phyloP scores from a whole-genome alignment of 2,888 invertebrate genomes.

The Orchestes rusci region DNA sequence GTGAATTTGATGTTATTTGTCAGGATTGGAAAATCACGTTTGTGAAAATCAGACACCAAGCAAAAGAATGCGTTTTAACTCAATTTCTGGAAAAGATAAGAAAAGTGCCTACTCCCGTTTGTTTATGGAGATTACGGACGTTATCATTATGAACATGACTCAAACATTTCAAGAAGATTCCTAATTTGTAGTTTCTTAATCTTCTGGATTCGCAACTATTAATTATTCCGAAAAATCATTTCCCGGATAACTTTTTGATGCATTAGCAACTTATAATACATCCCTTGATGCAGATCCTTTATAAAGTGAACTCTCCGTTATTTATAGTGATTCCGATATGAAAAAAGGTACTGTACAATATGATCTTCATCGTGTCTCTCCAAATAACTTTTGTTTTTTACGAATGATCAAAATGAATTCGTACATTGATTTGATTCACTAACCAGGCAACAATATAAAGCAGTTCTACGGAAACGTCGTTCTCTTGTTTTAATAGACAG shows the following conservation, averaged over 20 bases:
- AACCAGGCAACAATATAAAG: constrained; percentile 17
- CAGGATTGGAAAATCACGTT: neutral
- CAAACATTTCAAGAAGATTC: constrained; percentile 10
- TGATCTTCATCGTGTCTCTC: neutral
- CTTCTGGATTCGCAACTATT: neutral
- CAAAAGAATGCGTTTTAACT: neutral
- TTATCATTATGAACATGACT: constrained; percentile 3
- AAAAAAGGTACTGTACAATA: neutral
- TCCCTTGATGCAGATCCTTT: constrained; percentile 4
- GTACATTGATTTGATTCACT: constrained; percentile 13
- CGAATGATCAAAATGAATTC: constrained; percentile 1
- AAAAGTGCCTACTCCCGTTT: constrained; percentile 4
- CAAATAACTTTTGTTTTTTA: neutral
- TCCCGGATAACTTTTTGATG: constrained; percentile 5
- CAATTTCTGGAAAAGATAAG: constrained; percentile 3
- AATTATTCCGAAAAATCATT: constrained; percentile 6
- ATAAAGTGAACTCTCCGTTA: constrained; percentile 2
- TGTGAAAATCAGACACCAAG: neutral
- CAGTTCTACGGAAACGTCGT: constrained; percentile 5
- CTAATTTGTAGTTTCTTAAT: constrained; percentile 11
- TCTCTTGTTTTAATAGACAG: neutral
- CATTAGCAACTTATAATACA: constrained; percentile 6
- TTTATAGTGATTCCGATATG: constrained; percentile 4
- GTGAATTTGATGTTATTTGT: constrained; percentile 8
- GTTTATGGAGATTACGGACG: constrained; percentile 2